A percentile compares a stretch with the other conserved stretches of the same genome.
These are phyloP conservation scores for Psophia crepitans DNA, from an alignment of 2,113 vertebrate genomes.

Conservation along the genomic window DNA sequence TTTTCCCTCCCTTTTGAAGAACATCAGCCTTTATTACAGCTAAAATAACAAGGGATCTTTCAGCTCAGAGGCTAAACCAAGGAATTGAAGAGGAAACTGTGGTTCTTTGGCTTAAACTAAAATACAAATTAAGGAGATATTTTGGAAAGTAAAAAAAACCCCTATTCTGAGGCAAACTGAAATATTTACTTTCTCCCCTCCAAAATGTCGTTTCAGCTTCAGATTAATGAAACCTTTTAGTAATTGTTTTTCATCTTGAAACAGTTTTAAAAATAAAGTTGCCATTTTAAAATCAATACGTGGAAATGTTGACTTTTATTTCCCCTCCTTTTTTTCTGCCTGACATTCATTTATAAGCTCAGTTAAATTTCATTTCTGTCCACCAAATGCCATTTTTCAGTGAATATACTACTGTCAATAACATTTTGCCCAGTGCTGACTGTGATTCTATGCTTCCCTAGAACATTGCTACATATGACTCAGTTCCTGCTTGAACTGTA, in stretches of 20 bases:
- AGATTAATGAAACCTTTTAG: neutral
- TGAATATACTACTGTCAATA: neutral
- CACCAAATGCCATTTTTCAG: neutral
- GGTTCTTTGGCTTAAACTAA: neutral
- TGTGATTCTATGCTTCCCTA: neutral
- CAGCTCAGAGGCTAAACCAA: neutral
- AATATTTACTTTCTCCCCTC: neutral
- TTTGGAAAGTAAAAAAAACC: neutral
- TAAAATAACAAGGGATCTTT: neutral
- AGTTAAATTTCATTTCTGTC: neutral
- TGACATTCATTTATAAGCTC: neutral
- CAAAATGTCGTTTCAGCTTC: neutral
- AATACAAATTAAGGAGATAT: neutral
- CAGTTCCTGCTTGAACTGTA: slow-evolving; percentile 58
- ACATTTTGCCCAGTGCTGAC: neutral
- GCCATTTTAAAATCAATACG: slow-evolving; percentile 38
- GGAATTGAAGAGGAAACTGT: neutral
- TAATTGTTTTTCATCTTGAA: neutral
- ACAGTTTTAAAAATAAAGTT: neutral
- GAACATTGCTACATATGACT: slow-evolving; percentile 43
- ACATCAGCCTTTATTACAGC: neutral
- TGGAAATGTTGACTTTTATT: neutral
- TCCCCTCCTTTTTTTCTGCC: neutral
- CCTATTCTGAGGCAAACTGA: neutral
- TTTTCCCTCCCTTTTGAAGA: neutral